These are phyloP conservation scores for Tylochromis polylepis DNA, from an alignment of 2,113 vertebrate species.

Conservation along the genomic window DNA sequence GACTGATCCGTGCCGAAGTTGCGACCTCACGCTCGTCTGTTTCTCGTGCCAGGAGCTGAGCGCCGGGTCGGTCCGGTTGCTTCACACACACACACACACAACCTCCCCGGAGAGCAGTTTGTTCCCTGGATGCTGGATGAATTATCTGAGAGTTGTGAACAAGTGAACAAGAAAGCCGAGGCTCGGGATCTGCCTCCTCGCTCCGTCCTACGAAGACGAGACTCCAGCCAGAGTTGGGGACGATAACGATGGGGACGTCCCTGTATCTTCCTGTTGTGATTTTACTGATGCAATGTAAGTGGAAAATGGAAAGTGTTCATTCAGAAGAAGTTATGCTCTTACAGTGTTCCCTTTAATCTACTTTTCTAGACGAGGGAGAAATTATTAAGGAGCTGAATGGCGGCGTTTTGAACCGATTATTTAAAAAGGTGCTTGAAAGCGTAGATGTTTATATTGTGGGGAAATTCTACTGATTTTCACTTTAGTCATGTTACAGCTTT, in stretches of 20 bases:
- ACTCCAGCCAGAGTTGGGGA: constrained; percentile 32
- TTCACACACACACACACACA: neutral
- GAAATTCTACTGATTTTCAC: neutral
- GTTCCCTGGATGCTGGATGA: constrained; percentile 57
- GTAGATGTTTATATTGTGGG: neutral
- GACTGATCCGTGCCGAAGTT: neutral
- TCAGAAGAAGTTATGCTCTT: neutral
- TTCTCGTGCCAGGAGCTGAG: neutral
- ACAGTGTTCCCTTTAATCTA: neutral
- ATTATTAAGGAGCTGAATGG: too few relatives aligned
- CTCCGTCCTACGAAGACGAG: constrained; percentile 37
- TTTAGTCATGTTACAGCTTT: neutral
- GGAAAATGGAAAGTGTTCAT: neutral
- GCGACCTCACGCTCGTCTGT: neutral
- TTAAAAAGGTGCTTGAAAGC: neutral
- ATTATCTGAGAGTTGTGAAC: constrained; percentile 61
- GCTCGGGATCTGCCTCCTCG: constrained; percentile 35
- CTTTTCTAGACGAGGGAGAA: neutral
- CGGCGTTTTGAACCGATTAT: neutral
- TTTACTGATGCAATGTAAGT: constrained; percentile 69
- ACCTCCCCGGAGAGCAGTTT: neutral
- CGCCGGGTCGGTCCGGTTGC: neutral
- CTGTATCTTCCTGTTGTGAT: constrained; percentile 47
- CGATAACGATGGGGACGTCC: constrained; percentile 59
- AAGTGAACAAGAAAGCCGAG: constrained; percentile 56